These are phyloP conservation scores for Prionace glauca DNA, from an alignment of 2,797 vertebrate genomes.

Conservation along the genomic window DNA sequence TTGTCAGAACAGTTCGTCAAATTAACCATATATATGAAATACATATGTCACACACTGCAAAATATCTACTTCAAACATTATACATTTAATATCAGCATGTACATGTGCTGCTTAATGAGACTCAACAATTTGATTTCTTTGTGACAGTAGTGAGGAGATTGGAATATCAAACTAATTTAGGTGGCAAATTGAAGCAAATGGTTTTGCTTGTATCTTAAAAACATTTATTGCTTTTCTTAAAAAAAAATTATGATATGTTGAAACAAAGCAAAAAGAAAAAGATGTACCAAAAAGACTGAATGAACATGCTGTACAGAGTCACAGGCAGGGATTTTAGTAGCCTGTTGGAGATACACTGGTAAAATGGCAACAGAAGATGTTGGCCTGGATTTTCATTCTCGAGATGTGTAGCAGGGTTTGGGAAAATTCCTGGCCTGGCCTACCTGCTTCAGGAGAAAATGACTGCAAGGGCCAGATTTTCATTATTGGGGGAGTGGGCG, in stretches of 20 bases:
- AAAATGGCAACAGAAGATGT: not conserved
- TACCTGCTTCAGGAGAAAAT: no score
- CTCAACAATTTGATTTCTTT: not conserved
- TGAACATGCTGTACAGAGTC: not conserved
- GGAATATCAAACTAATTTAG: not conserved
- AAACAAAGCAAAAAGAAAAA: not conserved
- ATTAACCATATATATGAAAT: not conserved
- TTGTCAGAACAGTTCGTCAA: not conserved
- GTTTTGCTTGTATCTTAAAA: not conserved
- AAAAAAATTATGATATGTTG: not conserved
- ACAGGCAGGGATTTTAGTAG: no score
- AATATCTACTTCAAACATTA: not conserved
- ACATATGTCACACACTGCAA: not conserved
- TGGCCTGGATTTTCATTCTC: not conserved
- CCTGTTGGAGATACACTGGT: not conserved
- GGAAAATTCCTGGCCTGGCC: no score
- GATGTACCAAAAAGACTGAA: no score
- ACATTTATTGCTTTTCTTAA: not conserved
- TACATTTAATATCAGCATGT: not conserved
- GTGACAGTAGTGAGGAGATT: not conserved
- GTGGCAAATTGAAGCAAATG: not conserved
- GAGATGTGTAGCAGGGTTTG: no score
- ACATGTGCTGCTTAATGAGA: not conserved
- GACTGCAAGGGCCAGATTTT: no score
- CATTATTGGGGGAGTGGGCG: no score